These are phyloP conservation scores for Strigops habroptila DNA, from an alignment of 2,113 vertebrate species.

Conservation along the genomic window DNA sequence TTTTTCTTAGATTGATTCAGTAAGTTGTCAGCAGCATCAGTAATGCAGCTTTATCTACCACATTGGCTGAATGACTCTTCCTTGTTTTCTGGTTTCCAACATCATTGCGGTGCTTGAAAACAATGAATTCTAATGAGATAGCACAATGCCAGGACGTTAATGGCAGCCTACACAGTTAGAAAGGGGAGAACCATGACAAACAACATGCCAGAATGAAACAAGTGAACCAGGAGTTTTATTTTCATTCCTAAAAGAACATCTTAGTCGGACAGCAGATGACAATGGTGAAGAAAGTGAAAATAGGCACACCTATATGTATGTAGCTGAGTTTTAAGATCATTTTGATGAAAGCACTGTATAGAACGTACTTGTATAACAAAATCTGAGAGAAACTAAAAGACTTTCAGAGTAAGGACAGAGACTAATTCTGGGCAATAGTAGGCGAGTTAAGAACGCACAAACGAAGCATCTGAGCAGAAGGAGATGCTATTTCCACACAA, in stretches of 20 bases:
- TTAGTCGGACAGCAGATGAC: neutral
- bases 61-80: neutral
- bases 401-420: neutral
- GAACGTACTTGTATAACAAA: neutral
- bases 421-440: neutral
- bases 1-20: neutral
- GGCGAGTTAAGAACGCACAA: neutral
- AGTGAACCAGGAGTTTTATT: neutral
- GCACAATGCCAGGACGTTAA: neutral
- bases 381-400: neutral
- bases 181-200: neutral
- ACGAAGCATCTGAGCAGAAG: neutral
- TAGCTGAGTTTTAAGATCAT: neutral
- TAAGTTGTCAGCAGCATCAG: neutral
- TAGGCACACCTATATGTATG: neutral
- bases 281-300: neutral
- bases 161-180: neutral
- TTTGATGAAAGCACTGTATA: neutral
- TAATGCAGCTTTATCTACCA: neutral
- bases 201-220: neutral
- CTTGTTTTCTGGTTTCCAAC: neutral
- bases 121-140: neutral
- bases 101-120: neutral
- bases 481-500: conserved; percentile 3
- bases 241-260: neutral